phyloP scores from a whole-genome alignment of 2,797 vertebrate species.

The Neoniphon sammara region DNA sequence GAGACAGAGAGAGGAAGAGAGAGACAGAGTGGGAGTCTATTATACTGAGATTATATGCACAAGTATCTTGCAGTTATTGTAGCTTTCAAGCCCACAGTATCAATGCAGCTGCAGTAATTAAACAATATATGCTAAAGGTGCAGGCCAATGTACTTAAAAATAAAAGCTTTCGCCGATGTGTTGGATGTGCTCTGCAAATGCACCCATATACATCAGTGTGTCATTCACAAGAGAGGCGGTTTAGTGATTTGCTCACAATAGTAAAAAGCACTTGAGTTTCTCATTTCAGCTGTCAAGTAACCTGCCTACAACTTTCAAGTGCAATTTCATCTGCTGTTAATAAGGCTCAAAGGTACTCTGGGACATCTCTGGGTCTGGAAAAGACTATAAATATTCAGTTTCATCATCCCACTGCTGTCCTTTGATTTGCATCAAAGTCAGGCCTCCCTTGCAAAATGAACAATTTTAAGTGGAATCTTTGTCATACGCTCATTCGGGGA shows the following conservation, averaged over 20 bases:
- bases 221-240: slow-evolving; percentile 52
- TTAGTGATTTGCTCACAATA: slow-evolving; percentile 66
- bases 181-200: slow-evolving; percentile 33
- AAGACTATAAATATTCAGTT: slow-evolving; percentile 71
- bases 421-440: slow-evolving; percentile 69
- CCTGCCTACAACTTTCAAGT: slow-evolving; percentile 74
- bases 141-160: neutral
- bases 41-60: neutral
- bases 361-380: slow-evolving; percentile 55
- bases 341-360: slow-evolving; percentile 60
- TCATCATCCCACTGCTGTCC: slow-evolving; percentile 59
- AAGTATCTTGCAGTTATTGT: neutral
- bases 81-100: neutral
- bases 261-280: slow-evolving; percentile 68
- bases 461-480: slow-evolving; percentile 52
- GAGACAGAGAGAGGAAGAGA: slow-evolving; percentile 38
- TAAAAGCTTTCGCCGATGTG: neutral
- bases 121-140: slow-evolving; percentile 7
- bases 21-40: slow-evolving; percentile 1
- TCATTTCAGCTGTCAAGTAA: slow-evolving; percentile 67
- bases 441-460: slow-evolving; percentile 40
- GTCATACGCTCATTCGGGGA: slow-evolving; percentile 41
- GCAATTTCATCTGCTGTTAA: slow-evolving; percentile 66
- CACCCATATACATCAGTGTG: slow-evolving; percentile 22
- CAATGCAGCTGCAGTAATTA: neutral